A percentile compares a stretch with the other conserved stretches of the same genome.
Evolutionary conservation across 1,140 invertebrate genomes (phyloP).

Genomic region (Phthorimaea operculella): DNA sequence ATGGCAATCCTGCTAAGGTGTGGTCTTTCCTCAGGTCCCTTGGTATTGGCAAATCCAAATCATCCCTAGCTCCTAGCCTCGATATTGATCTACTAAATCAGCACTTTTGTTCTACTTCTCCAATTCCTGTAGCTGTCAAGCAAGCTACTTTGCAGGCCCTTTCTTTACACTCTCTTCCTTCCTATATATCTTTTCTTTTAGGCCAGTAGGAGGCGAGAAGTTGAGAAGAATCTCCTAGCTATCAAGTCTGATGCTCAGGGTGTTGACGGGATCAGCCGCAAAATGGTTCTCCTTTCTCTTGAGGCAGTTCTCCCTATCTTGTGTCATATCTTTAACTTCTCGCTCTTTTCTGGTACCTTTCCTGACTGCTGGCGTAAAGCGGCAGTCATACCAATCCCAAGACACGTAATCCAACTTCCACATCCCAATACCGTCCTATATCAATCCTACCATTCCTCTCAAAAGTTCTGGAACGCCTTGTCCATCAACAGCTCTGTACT

Average conservation of each 20-base stretch:
- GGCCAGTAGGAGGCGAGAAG: not conserved
- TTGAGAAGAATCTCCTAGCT: not conserved
- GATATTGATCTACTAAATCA: not conserved
- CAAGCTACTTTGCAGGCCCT: not conserved
- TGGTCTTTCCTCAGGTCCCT: not conserved
- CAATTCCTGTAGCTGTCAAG: not conserved
- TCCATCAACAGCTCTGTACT: conserved; percentile 13
- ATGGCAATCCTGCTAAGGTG: not conserved
- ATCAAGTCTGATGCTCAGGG: not conserved
- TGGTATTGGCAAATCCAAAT: not conserved
- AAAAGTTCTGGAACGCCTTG: conserved; percentile 16
- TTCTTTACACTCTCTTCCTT: not conserved
- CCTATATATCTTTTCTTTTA: not conserved
- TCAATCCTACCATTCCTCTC: conserved; percentile 22
- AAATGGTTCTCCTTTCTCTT: not conserved
- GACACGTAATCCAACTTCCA: conserved; percentile 6
- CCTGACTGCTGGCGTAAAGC: conserved; percentile 15
- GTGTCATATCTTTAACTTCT: conserved; percentile 15
- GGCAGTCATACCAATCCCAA: conserved; percentile 17
- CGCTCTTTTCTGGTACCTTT: conserved; percentile 12
- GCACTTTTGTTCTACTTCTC: not conserved
- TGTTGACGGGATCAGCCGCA: not conserved
- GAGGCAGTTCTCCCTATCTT: conserved; percentile 8
- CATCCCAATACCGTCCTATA: conserved; percentile 19
- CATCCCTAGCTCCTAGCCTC: not conserved